phyloP scores from a whole-genome alignment of 1,140 invertebrate species.

The Drosophila sproati region DNA sequence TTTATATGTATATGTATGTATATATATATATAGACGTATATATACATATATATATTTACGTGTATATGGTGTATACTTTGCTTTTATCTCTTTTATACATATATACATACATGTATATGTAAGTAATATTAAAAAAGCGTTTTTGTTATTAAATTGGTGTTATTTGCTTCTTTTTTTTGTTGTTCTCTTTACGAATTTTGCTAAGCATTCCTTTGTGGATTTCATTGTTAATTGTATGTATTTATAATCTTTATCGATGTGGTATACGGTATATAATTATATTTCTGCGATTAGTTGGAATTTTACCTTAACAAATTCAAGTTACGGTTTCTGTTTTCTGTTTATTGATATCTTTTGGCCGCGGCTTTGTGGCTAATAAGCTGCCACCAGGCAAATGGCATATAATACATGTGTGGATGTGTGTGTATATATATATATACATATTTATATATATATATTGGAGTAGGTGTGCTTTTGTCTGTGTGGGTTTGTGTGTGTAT shows the following conservation, averaged over 20 bases:
- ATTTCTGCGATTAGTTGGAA: constrained; percentile 61
- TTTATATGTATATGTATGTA: constrained; percentile 34
- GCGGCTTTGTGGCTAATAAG: constrained; percentile 42
- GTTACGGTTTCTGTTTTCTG: constrained; percentile 17
- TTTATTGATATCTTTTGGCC: constrained; percentile 29
- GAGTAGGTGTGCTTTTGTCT: constrained; percentile 1
- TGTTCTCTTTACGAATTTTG: constrained; percentile 21
- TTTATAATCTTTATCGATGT: constrained; percentile 13
- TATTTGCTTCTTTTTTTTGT: constrained; percentile 32
- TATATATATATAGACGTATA: constrained; percentile 19
- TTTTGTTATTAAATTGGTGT: constrained; percentile 66
- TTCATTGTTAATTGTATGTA: constrained; percentile 35
- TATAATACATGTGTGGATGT: constrained; percentile 35
- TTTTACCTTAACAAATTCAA: constrained; percentile 41
- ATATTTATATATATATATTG: neutral
- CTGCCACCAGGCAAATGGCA: constrained; percentile 42
- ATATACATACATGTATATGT: constrained; percentile 16
- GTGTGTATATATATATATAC: constrained; percentile 8
- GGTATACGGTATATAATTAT: constrained; percentile 28
- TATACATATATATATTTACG: constrained; percentile 24
- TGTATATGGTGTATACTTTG: constrained; percentile 18
- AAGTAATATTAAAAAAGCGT: constrained; percentile 53
- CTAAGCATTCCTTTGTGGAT: constrained; percentile 42
- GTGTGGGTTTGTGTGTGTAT: constrained; percentile 9
- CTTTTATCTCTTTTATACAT: constrained; percentile 12